These are phyloP conservation scores for Bujurquina vittata DNA, from an alignment of 2,113 vertebrate genomes.

Conservation along the genomic window DNA sequence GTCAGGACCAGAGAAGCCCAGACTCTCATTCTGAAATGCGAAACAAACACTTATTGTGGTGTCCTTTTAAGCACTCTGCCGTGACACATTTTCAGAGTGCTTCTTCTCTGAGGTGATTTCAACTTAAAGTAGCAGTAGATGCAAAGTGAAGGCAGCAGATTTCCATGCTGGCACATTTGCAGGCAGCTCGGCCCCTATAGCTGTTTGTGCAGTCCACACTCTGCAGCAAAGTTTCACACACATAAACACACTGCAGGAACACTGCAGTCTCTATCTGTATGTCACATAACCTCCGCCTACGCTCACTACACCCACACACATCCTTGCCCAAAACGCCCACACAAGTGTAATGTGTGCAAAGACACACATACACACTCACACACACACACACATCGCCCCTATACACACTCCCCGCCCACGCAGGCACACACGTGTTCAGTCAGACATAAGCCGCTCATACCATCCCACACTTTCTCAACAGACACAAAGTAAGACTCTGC, in stretches of 20 bases:
- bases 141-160: constrained; percentile 49
- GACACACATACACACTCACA: constrained; percentile 57
- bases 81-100: constrained; percentile 23
- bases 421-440: constrained; percentile 76
- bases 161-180: constrained; percentile 56
- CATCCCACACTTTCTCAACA: constrained; percentile 77
- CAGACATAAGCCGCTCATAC: constrained; percentile 79
- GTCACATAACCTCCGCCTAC: constrained; percentile 77
- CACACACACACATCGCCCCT: constrained; percentile 65
- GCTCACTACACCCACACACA: constrained; percentile 72
- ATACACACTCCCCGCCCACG: constrained; percentile 70
- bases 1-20: background rate
- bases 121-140: constrained; percentile 14
- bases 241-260: constrained; percentile 70
- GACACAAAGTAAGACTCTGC: constrained; percentile 73
- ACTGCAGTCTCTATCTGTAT: constrained; percentile 74
- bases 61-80: constrained; percentile 1
- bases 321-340: constrained; percentile 79
- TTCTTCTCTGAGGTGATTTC: constrained; percentile 22
- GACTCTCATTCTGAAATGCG: background rate
- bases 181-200: constrained; percentile 66
- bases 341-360: constrained; percentile 60
- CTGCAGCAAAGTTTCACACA: constrained; percentile 72
- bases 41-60: constrained; percentile 3
- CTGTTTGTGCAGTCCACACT: constrained; percentile 45